Percentiles rank a stretch among this genome's conserved stretches.
These are phyloP conservation scores for Ambastaia sidthimunki DNA, from an alignment of 2,797 vertebrate species.

Conservation along the genomic window DNA sequence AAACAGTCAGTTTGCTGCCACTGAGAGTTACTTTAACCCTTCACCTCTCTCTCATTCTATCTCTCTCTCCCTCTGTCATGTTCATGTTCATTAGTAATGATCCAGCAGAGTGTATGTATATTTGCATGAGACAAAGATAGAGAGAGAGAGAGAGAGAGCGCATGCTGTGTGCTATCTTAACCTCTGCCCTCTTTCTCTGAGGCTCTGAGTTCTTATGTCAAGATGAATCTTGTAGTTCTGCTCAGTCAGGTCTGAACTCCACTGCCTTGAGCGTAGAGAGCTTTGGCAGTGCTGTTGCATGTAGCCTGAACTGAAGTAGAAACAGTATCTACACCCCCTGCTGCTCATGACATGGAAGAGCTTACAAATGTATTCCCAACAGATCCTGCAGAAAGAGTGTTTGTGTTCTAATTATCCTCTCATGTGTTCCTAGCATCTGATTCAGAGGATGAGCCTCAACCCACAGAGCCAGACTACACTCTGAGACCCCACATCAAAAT, in stretches of 20 bases:
- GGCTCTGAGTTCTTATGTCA: constrained; percentile 52
- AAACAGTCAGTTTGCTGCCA: constrained; percentile 61
- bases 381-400: neutral
- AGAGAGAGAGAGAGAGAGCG: constrained; percentile 28
- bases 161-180: constrained; percentile 64
- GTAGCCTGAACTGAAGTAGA: neutral
- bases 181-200: constrained; percentile 59
- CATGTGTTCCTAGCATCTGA: constrained; percentile 75
- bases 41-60: constrained; percentile 46
- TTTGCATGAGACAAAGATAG: constrained; percentile 13
- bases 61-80: constrained; percentile 52
- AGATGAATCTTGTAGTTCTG: constrained; percentile 50
- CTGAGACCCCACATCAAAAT: constrained; percentile 93
- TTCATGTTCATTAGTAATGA: constrained; percentile 68
- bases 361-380: constrained; percentile 17
- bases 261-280: constrained; percentile 47
- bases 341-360: constrained; percentile 14
- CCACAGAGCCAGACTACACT: constrained; percentile 92
- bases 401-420: constrained; percentile 28
- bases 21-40: constrained; percentile 68
- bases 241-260: constrained; percentile 55
- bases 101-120: constrained; percentile 54
- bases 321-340: neutral
- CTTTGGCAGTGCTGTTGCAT: constrained; percentile 27
- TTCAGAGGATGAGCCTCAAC: constrained; percentile 85